Evolutionary conservation across 2,113 vertebrate genomes (phyloP), one percentile per base, ranked within the genome.

Genomic region (Etia nguti): DNA sequence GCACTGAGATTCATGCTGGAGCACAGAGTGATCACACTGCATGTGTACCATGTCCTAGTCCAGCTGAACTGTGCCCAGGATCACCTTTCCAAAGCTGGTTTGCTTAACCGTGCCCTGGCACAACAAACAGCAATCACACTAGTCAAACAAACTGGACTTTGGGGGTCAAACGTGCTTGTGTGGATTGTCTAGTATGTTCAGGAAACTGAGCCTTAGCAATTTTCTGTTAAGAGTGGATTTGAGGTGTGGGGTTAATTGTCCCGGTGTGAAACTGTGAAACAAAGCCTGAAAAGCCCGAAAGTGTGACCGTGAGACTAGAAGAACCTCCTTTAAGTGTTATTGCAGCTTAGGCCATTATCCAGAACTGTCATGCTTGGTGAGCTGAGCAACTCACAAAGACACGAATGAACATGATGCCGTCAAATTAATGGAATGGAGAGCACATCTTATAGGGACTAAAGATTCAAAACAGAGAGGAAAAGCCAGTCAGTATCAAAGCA

Each of bases 401-500:
- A n/a, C 1, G 3, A 5, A 52, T 6, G 73, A 52, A 77, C 46
- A 77, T 1, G 46, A 77, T 31, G 26, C 1, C 1, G 2, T 77
- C 26, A 77, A 77, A 77, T 50, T 77, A 77, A 50, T 31, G 26
- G 70, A 77, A 77, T n/a, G 70, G 43, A 31, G 46, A 20, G 1
- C 73, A 52, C 2, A 3, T 77, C 46, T 52, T 77, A 52, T 18
- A 31, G 4, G 10, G 22, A 75, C 87, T 5, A 60, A 79, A 82
- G 60, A 73, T 81, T 82, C 34, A 41, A 31, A 80, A 79, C 16
- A 79, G 54, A 82, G 34, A 31, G 52, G 41, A 15, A 83, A 90
- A 70, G 24, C 50, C 8, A 8, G 29, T 73, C 24, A 4, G 82
- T 48, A 85, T 91, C 83, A 89, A 83, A 90, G 81, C 62, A 77